These are phyloP conservation scores for Marcusenius ussheri DNA, from an alignment of 2,113 vertebrate species.

Conservation along the genomic window DNA sequence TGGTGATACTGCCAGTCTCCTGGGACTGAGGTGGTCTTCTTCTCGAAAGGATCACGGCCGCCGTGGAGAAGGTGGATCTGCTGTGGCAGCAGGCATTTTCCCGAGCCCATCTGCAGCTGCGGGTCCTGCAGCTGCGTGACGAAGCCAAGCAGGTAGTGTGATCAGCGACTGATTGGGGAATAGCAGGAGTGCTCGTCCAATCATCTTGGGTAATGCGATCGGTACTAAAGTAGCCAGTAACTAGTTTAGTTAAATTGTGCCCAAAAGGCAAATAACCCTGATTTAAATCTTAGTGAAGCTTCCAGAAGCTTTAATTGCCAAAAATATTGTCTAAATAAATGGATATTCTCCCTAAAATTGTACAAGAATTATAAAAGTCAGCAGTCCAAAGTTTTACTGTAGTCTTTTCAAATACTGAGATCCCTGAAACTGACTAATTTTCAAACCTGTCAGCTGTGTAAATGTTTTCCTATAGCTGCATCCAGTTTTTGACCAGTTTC, in stretches of 20 bases:
- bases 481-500: background rate
- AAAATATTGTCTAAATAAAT: background rate
- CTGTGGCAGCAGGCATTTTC: constrained; percentile 58
- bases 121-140: constrained; percentile 45
- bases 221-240: background rate
- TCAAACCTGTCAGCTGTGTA: background rate
- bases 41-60: constrained; percentile 50
- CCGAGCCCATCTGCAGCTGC: constrained; percentile 47
- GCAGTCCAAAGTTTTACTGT: background rate
- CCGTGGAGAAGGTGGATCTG: constrained; percentile 59
- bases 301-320: background rate
- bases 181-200: background rate
- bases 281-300: background rate
- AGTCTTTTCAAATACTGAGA: background rate
- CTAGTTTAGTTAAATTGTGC: background rate
- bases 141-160: constrained; percentile 49
- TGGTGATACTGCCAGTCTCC: background rate
- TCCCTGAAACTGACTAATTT: background rate
- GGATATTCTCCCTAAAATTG: background rate
- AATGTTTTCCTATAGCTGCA: background rate
- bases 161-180: background rate
- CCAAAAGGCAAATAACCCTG: background rate
- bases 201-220: background rate
- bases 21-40: background rate
- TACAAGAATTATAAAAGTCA: background rate